Base-by-base conservation (phyloP, 2,888 invertebrate genomes). In the Chrysina gloriosa region DNA sequence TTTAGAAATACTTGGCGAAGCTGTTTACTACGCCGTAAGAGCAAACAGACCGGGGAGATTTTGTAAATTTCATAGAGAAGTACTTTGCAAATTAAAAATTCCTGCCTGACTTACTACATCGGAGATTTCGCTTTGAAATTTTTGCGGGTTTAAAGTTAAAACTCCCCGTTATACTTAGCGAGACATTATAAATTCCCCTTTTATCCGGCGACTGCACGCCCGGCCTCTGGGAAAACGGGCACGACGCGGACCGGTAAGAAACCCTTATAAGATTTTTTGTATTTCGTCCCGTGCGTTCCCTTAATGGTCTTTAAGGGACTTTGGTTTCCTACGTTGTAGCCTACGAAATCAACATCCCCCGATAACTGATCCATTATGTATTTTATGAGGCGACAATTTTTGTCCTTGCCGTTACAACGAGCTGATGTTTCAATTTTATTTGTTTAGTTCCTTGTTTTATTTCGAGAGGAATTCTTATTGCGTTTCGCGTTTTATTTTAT, bases 251-350 rank as follows among this genome's bases (percentile, higher is more conserved):
- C 64, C 63, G 67, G 67, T 67, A 39, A 21, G 63, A 68, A 72
- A 71, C 71, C 71, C 68, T 72, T 71, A 71, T 69, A 70, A 70
- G 71, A 71, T 74, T 73, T 73, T 73, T 72, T 72, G 72, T 67
- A 69, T 72, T 73, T 71, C 68, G 70, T 72, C 70, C 70, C 71
- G 69, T 71, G 66, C 70, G 65, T 47, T 71, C 73, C 73, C 74
- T 71, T 72, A 73, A 74, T 71, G 66, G 73, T 71, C 73, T 72
- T 74, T 74, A 72, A 71, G 74, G 72, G 74, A 74, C 63, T 72
- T 72, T 70, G 72, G 69, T 73, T 73, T 58, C 27, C 69, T 70
- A 65, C 70, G 71, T 70, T 72, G 69, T 68, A 68, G 63, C 65
- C 69, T 63, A 68, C 65, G 54, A 70, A 69, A 72, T 72, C 72